Percentiles rank a stretch among this genome's conserved stretches.
Conservation (phyloP, 2,888 invertebrate genomes). For the Cetonia aurata region DNA sequence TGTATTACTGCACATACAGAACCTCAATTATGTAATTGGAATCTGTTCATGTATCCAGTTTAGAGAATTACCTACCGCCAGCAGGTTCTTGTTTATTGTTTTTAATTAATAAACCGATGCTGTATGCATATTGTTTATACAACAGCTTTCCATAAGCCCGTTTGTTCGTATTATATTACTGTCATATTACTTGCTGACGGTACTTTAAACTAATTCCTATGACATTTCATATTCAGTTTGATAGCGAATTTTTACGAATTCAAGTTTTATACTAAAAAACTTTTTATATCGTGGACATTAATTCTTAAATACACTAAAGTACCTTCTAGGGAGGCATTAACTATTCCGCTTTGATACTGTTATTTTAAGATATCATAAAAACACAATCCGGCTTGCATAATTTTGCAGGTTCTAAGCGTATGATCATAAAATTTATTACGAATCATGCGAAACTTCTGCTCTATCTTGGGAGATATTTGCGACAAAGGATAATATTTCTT, state of each 20-base stretch:
- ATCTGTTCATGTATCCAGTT: neutral
- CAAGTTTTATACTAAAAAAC: constrained; percentile 4
- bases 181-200: too few species aligned
- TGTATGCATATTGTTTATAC: too few species aligned
- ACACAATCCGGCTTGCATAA: constrained; percentile 12
- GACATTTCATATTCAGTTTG: neutral
- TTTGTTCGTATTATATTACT: too few species aligned
- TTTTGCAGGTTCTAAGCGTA: constrained; percentile 1
- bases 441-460: constrained; percentile 16
- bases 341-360: constrained; percentile 17
- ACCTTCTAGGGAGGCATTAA: constrained; percentile 18
- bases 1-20: constrained; percentile 22
- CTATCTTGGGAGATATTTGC: constrained; percentile 15
- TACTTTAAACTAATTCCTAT: too few species aligned
- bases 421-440: constrained; percentile 34
- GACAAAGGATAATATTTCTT: constrained; percentile 38
- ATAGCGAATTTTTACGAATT: constrained; percentile 4
- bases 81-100: constrained; percentile 29
- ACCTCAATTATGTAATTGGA: constrained; percentile 32
- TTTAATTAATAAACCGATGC: constrained; percentile 9
- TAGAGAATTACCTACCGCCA: constrained; percentile 7
- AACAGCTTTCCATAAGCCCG: too few species aligned
- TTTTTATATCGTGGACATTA: constrained; percentile 10
- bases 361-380: constrained; percentile 21
- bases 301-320: constrained; percentile 22